Conservation (phyloP, 2,797 vertebrate species). For the Prunella strophiata region DNA sequence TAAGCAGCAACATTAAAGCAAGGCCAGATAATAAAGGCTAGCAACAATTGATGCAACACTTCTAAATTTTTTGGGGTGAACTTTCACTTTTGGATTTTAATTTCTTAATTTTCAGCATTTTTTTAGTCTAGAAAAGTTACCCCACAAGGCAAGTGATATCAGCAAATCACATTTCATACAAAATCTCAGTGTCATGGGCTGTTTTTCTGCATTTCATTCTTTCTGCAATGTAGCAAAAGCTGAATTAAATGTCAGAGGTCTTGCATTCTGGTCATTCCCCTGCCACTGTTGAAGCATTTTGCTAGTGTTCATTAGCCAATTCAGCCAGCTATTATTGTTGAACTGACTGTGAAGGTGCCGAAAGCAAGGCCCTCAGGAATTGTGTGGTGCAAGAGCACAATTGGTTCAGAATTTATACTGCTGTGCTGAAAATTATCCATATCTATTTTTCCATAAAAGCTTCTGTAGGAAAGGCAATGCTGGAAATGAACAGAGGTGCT, state of each 20-base stretch:
- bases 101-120: neutral
- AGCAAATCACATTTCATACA: neutral
- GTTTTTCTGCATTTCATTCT: neutral
- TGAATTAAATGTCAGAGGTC: neutral
- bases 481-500: neutral
- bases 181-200: neutral
- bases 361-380: neutral
- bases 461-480: neutral
- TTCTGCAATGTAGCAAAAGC: neutral
- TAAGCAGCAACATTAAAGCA: neutral
- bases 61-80: rapidly evolving
- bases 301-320: neutral
- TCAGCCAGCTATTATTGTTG: neutral
- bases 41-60: neutral
- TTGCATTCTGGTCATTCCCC: neutral
- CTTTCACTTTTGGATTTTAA: neutral
- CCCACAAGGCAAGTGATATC: neutral
- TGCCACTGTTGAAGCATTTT: neutral
- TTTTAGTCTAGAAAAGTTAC: neutral
- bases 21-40: neutral
- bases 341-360: neutral
- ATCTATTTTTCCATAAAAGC: neutral
- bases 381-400: neutral
- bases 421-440: neutral
- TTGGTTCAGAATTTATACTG: neutral